phyloP scores from a whole-genome alignment of 2,113 vertebrate species.

The Probosciger aterrimus region DNA sequence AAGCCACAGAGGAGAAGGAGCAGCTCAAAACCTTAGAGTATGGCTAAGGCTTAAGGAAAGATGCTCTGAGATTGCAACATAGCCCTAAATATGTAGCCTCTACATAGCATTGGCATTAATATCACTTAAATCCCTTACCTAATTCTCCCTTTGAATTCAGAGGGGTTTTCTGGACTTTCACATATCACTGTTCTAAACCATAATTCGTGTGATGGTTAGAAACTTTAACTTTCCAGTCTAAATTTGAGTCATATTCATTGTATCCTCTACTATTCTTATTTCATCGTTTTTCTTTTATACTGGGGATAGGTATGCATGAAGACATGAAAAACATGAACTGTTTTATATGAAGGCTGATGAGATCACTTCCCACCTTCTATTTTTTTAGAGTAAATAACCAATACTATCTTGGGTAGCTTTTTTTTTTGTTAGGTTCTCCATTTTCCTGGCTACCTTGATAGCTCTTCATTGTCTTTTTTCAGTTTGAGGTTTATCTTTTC shows the following conservation, averaged over 20 bases:
- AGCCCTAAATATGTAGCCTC: not conserved
- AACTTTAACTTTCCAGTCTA: not conserved
- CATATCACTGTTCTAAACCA: not conserved
- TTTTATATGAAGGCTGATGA: not conserved
- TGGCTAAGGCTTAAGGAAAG: not conserved
- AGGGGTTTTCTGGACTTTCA: not conserved
- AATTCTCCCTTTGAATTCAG: not conserved
- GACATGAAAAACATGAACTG: not conserved
- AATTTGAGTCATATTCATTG: rapidly evolving
- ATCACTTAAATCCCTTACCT: not conserved
- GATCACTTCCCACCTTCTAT: not conserved
- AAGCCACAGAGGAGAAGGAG: not conserved
- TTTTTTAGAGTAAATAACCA: not conserved
- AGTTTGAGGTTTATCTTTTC: not conserved
- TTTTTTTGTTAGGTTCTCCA: not conserved
- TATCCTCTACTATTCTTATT: not conserved
- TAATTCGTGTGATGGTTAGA: not conserved
- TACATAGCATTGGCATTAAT: not conserved
- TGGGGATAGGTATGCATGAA: not conserved
- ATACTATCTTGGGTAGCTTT: not conserved
- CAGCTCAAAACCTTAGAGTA: not conserved
- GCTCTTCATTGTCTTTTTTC: not conserved
- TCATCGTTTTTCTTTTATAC: rapidly evolving
- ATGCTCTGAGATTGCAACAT: not conserved
- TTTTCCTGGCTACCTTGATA: not conserved